phyloP scores from a whole-genome alignment of 2,888 invertebrate genomes.

The Pristionchus exspectatus region DNA sequence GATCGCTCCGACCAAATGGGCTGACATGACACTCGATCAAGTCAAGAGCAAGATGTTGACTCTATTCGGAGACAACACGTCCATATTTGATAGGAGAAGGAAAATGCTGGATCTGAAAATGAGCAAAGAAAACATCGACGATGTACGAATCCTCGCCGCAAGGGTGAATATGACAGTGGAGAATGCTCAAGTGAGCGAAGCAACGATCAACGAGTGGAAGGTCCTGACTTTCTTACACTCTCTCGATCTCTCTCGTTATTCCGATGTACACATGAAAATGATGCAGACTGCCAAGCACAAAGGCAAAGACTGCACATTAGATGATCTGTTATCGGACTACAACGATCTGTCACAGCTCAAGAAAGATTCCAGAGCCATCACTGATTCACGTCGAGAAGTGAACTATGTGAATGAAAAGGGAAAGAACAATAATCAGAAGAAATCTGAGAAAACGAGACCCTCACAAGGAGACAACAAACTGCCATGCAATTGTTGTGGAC shows the following conservation, averaged over 20 bases:
- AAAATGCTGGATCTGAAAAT: no score
- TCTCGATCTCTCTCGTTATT: neutral
- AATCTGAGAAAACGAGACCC: neutral
- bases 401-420: neutral
- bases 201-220: neutral
- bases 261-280: neutral
- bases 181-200: neutral
- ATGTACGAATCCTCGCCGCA: no score
- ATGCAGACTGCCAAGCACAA: constrained; percentile 3
- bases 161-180: no score
- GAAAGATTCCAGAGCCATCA: neutral
- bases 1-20: no score
- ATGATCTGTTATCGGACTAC: neutral
- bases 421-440: neutral
- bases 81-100: no score
- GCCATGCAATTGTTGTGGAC: neutral
- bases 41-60: no score
- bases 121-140: no score
- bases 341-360: neutral
- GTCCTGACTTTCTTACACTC: neutral
- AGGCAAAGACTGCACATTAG: neutral
- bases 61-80: no score
- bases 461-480: neutral
- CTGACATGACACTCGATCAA: no score
- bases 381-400: neutral